A percentile compares a stretch with the other conserved stretches of the same genome.
Conservation (phyloP, 2,113 vertebrate species). For the Heptranchias perlo region DNA sequence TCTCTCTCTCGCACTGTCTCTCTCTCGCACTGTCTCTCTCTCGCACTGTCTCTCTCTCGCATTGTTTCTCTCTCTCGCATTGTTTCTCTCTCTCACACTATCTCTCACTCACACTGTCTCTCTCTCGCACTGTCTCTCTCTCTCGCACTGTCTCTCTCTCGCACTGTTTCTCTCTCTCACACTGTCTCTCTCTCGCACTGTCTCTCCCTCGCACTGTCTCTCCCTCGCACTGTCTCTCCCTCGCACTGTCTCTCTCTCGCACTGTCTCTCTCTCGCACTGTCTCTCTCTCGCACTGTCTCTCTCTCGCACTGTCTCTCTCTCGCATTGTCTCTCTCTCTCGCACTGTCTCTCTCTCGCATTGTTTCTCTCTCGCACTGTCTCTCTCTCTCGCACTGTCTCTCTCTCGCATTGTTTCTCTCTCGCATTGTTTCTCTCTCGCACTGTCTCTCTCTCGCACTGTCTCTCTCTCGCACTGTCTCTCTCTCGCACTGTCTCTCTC, state of each 20-base stretch:
- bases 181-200: background rate
- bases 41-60: too few relatives aligned
- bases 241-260: too few relatives aligned
- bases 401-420: too few relatives aligned
- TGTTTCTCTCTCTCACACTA: background rate
- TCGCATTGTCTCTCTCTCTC: too few relatives aligned
- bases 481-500: too few relatives aligned
- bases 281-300: background rate
- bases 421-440: background rate
- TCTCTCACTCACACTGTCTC: too few relatives aligned
- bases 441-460: background rate
- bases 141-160: too few relatives aligned
- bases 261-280: background rate
- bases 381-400: background rate
- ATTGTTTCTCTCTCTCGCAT: background rate
- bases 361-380: background rate
- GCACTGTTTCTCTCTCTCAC: too few relatives aligned
- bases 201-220: background rate
- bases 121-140: background rate
- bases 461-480: too few relatives aligned
- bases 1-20: background rate
- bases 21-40: too few relatives aligned
- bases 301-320: too few relatives aligned
- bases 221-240: too few relatives aligned
- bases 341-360: background rate